A percentile compares a stretch with the other conserved stretches of the same genome.
These are phyloP conservation scores for Hystrix brachyura DNA, from an alignment of 2,113 vertebrate species.

Conservation along the genomic window DNA sequence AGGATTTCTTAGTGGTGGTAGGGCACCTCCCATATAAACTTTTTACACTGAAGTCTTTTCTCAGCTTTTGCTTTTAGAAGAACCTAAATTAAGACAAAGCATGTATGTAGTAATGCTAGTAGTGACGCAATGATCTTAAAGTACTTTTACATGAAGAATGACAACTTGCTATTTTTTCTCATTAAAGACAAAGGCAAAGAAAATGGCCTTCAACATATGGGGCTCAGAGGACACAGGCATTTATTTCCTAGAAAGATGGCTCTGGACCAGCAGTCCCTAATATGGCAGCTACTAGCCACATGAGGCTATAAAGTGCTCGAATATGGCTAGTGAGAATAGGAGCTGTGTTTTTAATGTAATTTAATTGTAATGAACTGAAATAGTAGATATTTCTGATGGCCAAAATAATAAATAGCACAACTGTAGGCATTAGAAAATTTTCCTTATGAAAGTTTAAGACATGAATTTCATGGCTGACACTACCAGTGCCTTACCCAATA, in stretches of 20 bases:
- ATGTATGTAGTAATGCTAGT: background rate
- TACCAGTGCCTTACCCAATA: background rate
- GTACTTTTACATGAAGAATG: background rate
- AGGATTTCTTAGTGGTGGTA: background rate
- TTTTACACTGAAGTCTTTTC: background rate
- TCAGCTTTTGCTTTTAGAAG: background rate
- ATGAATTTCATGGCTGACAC: background rate
- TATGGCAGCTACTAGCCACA: background rate
- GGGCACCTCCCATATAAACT: background rate
- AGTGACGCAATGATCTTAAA: constrained; percentile 11
- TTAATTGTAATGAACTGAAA: constrained; percentile 4
- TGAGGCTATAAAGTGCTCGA: background rate
- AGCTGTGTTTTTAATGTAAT: constrained; percentile 2
- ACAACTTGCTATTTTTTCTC: background rate
- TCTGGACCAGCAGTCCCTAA: background rate
- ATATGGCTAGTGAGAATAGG: background rate
- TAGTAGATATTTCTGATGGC: background rate
- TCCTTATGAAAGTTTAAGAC: background rate
- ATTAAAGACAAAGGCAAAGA: constrained; percentile 27
- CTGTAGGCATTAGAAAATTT: background rate
- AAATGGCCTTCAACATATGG: background rate
- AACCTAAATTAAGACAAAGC: background rate
- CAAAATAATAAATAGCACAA: background rate
- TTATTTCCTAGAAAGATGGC: background rate
- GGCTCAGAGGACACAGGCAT: background rate